Percentiles rank a stretch among this genome's conserved stretches.
phyloP scores from a whole-genome alignment of 2,888 invertebrate genomes.

The Eilema depressum region DNA sequence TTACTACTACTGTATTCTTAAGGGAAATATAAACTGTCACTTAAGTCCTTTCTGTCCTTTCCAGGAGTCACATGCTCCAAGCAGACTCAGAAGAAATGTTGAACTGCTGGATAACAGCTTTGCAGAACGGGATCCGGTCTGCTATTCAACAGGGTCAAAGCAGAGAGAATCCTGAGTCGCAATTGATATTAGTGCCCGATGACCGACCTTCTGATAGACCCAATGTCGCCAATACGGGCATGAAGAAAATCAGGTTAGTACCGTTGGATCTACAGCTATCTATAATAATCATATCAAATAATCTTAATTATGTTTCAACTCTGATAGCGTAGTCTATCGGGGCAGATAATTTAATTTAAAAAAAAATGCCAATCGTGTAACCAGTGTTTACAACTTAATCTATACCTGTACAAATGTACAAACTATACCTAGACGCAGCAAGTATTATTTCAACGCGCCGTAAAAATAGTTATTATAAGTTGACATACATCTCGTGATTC shows the following conservation, averaged over 20 bases:
- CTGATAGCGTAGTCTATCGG: neutral
- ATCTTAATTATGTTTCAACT: neutral
- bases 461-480: too few species aligned
- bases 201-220: constrained; percentile 58
- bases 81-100: constrained; percentile 98
- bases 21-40: neutral
- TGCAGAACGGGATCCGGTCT: constrained; percentile 95
- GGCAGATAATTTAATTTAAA: too few species aligned
- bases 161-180: constrained; percentile 77
- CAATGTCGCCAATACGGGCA: constrained; percentile 58
- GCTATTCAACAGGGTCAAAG: constrained; percentile 91
- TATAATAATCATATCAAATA: neutral
- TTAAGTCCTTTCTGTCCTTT: neutral
- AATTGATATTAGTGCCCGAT: constrained; percentile 74
- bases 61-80: constrained; percentile 98
- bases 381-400: too few species aligned
- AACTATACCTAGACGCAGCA: too few species aligned
- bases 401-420: too few species aligned
- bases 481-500: too few species aligned
- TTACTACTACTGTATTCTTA: neutral
- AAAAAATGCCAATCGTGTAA: too few species aligned
- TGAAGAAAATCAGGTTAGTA: constrained; percentile 76
- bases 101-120: constrained; percentile 94
- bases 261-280: neutral
- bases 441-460: too few species aligned